phyloP scores from a whole-genome alignment of 2,888 invertebrate species.

The Stenodema calcarata region DNA sequence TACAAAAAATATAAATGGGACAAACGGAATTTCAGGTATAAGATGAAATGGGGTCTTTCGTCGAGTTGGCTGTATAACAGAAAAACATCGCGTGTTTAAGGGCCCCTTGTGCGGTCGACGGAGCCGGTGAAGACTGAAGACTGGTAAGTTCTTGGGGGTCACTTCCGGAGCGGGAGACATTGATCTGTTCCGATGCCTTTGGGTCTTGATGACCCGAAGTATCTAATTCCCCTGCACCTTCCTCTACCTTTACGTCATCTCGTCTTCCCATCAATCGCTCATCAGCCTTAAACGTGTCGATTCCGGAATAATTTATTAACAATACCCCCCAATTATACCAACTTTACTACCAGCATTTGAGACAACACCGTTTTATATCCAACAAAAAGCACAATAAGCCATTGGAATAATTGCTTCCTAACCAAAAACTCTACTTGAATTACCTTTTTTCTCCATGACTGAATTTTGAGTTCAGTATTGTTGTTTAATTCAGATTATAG shows the following conservation, averaged over 20 bases:
- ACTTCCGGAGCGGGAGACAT: background rate
- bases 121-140: background rate
- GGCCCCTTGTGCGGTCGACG: background rate
- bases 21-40: background rate
- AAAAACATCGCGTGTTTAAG: background rate
- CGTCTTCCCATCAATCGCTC: background rate
- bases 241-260: background rate
- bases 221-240: background rate
- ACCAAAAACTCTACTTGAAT: too few species aligned
- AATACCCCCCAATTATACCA: too few species aligned
- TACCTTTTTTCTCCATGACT: too few species aligned
- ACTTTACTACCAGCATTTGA: too few species aligned
- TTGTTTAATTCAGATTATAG: too few species aligned
- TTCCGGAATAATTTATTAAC: background rate
- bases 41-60: background rate
- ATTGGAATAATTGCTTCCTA: too few species aligned
- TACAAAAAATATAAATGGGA: background rate
- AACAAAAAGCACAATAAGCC: too few species aligned
- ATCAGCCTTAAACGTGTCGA: background rate
- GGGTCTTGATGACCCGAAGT: background rate
- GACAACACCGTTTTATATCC: too few species aligned
- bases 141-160: slow-evolving; percentile 1
- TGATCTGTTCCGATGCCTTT: background rate
- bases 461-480: too few species aligned
- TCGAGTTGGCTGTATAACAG: background rate